Percentiles rank a stretch among this genome's conserved stretches.
Evolutionary conservation across 1,140 invertebrate species (phyloP).

Genomic region (Phortica variegata): DNA sequence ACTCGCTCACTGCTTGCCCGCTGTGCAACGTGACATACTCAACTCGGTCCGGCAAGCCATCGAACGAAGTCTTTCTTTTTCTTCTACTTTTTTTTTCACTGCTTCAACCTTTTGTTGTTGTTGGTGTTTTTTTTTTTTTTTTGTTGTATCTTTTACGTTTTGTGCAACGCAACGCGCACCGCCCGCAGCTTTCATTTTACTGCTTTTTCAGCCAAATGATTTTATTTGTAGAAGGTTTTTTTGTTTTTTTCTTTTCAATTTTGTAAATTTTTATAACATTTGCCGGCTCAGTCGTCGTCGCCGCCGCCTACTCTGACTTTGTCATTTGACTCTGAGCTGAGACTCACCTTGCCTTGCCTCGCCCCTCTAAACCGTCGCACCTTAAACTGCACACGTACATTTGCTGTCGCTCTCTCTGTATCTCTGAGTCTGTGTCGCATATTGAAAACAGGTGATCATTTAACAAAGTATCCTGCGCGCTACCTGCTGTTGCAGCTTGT

Average conservation of each 20-base stretch:
- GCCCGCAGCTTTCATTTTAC: conserved; percentile 25
- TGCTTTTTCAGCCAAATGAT: conserved; percentile 10
- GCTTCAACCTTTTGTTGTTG: conserved; percentile 9
- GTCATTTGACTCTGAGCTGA: conserved; percentile 14
- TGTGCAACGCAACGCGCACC: conserved; percentile 7
- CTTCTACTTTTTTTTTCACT: too few species aligned
- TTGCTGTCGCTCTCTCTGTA: conserved; percentile 7
- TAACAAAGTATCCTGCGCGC: conserved; percentile 37
- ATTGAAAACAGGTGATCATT: conserved; percentile 42
- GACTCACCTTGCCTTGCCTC: too few species aligned
- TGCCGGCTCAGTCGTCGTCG: too few species aligned
- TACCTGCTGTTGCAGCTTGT: conserved; percentile 24
- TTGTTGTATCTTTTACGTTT: not conserved
- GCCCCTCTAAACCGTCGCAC: too few species aligned
- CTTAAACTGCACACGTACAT: too few species aligned
- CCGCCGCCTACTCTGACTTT: conserved; percentile 15
- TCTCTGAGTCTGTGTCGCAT: not conserved
- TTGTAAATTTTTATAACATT: too few species aligned
- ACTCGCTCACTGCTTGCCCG: too few species aligned
- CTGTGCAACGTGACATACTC: too few species aligned
- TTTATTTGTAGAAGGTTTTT: conserved; percentile 10
- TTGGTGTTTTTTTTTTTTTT: not conserved
- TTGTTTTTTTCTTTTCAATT: too few species aligned
- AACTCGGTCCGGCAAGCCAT: too few species aligned
- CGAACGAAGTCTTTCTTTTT: too few species aligned